These are phyloP conservation scores for Callosobruchus maculatus DNA, from an alignment of 2,888 invertebrate species.

Conservation along the genomic window DNA sequence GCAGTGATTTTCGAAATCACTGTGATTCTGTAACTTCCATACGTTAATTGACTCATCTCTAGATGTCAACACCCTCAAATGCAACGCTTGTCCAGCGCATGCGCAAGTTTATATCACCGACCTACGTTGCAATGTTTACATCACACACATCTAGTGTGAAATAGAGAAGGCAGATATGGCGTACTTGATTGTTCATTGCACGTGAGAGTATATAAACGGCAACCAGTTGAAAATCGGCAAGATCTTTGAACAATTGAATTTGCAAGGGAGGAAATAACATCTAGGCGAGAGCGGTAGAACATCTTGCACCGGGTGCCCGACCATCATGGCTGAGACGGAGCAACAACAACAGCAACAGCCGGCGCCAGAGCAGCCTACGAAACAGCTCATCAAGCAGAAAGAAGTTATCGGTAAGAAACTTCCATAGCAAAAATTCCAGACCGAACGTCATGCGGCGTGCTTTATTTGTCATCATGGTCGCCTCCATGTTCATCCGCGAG, in stretches of 20 bases:
- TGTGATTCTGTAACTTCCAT: not conserved
- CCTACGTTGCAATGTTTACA: not conserved
- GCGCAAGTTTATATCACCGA: not conserved
- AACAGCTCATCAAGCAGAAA: constrained; percentile 70
- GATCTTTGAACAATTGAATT: constrained; percentile 52
- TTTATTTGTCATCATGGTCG: constrained; percentile 31
- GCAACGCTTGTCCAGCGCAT: not conserved
- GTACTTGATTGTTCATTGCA: constrained; percentile 2
- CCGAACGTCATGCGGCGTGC: constrained; percentile 16
- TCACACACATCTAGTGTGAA: not conserved
- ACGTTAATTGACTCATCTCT: not conserved
- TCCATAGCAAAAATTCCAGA: constrained; percentile 6
- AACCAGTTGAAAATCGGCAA: constrained; percentile 40
- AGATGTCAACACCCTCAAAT: not conserved
- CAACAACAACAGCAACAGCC: constrained; percentile 57
- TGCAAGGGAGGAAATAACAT: constrained; percentile 66
- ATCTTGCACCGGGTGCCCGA: constrained; percentile 65
- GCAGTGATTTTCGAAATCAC: not conserved
- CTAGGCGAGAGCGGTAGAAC: constrained; percentile 73
- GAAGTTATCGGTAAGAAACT: constrained; percentile 77
- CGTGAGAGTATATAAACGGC: constrained; percentile 35
- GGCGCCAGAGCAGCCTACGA: constrained; percentile 48
- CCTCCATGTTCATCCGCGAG: constrained; percentile 43
- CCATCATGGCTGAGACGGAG: constrained; percentile 88
- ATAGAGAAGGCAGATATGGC: not conserved